These are phyloP conservation scores for Drosophila subsilvestris DNA, from an alignment of 2,888 invertebrate genomes.

Conservation along the genomic window DNA sequence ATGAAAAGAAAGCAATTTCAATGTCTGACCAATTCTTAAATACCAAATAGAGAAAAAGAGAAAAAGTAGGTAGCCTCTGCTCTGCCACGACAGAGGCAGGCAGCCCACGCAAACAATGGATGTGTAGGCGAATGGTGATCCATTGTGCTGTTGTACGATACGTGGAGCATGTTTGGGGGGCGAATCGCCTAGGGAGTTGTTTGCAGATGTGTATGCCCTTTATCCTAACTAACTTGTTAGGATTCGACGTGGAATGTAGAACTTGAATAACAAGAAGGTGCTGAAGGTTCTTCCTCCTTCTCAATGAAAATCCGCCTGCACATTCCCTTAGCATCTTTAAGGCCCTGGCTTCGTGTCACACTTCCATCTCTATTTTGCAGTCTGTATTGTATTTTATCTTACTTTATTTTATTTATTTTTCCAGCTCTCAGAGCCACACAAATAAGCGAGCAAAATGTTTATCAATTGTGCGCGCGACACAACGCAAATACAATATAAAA, in stretches of 20 bases:
- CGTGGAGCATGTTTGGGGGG: constrained; percentile 5
- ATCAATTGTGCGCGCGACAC: constrained; percentile 49
- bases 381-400: constrained; percentile 44
- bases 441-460: constrained; percentile 55
- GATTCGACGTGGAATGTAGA: neutral
- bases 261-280: too few relatives aligned
- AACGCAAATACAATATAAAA: constrained; percentile 31
- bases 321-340: neutral
- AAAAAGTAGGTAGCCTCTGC: too few relatives aligned
- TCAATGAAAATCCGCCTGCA: neutral
- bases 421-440: constrained; percentile 54
- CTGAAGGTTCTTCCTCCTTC: neutral
- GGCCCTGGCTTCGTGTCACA: constrained; percentile 20
- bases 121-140: neutral
- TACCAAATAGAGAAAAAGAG: constrained; percentile 39
- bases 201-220: neutral
- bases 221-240: neutral
- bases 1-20: constrained; percentile 55
- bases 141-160: constrained; percentile 12
- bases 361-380: constrained; percentile 18
- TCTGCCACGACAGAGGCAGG: constrained; percentile 21
- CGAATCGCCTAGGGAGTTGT: neutral
- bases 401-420: constrained; percentile 63
- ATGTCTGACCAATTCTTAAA: constrained; percentile 59
- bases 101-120: constrained; percentile 21